Evolutionary conservation across 2,888 invertebrate species (phyloP).

Genomic region (Callimorpha dominula): DNA sequence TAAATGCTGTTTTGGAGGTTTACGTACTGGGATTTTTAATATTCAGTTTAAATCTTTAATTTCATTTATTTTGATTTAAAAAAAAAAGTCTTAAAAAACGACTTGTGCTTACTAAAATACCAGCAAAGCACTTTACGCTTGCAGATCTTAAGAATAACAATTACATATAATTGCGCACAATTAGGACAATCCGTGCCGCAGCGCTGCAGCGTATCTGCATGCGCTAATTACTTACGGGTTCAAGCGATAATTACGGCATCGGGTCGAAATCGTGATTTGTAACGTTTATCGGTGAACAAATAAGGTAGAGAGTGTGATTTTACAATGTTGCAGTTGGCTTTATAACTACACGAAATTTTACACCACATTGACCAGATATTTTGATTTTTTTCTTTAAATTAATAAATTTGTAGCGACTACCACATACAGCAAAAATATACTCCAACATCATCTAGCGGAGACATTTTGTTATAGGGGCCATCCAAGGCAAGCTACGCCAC

Average conservation of each 20-base stretch:
- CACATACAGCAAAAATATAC: neutral
- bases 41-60: too few species aligned
- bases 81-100: neutral
- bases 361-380: neutral
- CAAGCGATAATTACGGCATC: constrained; percentile 73
- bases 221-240: constrained; percentile 71
- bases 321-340: neutral
- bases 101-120: neutral
- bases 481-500: too few species aligned
- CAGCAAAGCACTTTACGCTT: constrained; percentile 65
- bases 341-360: neutral
- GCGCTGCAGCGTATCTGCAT: constrained; percentile 71
- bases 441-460: too few species aligned
- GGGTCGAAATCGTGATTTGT: constrained; percentile 66
- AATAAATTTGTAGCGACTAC: neutral
- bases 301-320: neutral
- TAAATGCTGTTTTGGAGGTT: too few species aligned
- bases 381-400: neutral
- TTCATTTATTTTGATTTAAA: too few species aligned
- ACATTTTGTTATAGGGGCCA: too few species aligned
- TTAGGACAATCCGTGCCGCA: constrained; percentile 68
- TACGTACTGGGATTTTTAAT: too few species aligned
- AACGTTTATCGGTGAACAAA: constrained; percentile 26
- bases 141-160: constrained; percentile 57
- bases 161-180: constrained; percentile 75